Base-by-base conservation (phyloP, 1,140 invertebrate species). In the Oryzaephilus surinamensis region DNA sequence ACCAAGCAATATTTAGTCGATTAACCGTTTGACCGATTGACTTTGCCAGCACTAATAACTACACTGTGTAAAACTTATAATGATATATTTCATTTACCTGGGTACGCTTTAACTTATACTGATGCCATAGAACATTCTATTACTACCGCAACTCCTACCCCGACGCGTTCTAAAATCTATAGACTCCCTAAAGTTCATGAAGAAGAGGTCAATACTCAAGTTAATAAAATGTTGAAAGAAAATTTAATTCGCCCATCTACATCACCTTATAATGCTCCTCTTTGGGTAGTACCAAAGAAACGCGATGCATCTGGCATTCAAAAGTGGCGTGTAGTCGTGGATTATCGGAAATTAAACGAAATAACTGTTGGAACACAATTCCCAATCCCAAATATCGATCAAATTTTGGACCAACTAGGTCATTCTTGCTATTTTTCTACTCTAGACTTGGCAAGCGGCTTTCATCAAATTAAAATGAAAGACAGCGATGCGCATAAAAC, bases 391-490 rank as follows among this genome's bases (percentile, higher is more conserved):
- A 54, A 61, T 27, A 70, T 75, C 10, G 60, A 65, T 17, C 60
- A 68, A 4, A 64, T 73, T 10, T 55, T 62, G 10, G 58, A 68
- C 8, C 32, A 41, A 14, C 39, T 74, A 33, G 49, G 48, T 2
- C 49, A 54, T 6, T 42, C 52, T 14, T 57, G 55, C 16, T 69
- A 62, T 42, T 73, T 73, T 47, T 60, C 62, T 8, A 60, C 63
- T 4, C 41, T 73, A 5, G 69, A 74, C 51, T 43, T 72, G 8
- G 48, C 57, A 0, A 58, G 52, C 13, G 70, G 71, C 1, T 74
- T 65, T 48, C 66, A 64, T 54, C 68, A 76, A 51, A 57, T 74
- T 12, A n/a, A n/a, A n/a, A n/a, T n/a, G n/a, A n/a, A n/a, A n/a
- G n/a, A n/a, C n/a, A n/a, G n/a, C n/a, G n/a, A n/a, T n/a, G n/a